These are phyloP conservation scores for Lithodes maja DNA, from an alignment of 2,888 invertebrate species.

Conservation along the genomic window DNA sequence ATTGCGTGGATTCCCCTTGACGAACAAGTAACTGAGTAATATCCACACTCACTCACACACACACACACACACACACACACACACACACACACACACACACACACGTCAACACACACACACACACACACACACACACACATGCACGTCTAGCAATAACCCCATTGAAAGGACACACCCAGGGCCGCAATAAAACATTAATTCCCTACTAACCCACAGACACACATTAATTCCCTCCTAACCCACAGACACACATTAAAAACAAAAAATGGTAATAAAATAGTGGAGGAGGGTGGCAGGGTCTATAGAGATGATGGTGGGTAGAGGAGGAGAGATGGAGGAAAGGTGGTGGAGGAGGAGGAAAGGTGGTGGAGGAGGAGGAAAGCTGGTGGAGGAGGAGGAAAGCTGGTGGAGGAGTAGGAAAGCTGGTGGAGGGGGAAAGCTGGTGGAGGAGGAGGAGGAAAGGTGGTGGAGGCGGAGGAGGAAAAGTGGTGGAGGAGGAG, in stretches of 20 bases:
- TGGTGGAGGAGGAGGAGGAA: neutral
- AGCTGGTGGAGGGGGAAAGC: neutral
- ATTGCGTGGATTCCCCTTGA: no score
- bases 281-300: neutral
- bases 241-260: neutral
- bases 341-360: neutral
- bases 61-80: conserved; percentile 27
- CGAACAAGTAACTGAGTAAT: no score
- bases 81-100: neutral
- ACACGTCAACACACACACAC: neutral
- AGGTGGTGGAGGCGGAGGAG: neutral
- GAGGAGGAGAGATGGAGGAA: neutral
- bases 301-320: neutral
- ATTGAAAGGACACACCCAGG: neutral
- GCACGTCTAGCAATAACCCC: neutral
- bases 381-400: neutral
- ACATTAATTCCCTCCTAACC: neutral
- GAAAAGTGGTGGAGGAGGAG: neutral
- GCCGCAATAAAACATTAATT: neutral
- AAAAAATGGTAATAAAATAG: neutral
- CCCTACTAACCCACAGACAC: neutral
- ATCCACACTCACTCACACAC: no score
- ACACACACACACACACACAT: neutral
- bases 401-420: neutral
- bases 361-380: neutral